Percentiles rank a stretch among this genome's conserved stretches.
These are phyloP conservation scores for Drosophila leontia DNA, from an alignment of 1,140 invertebrate species.

Conservation along the genomic window DNA sequence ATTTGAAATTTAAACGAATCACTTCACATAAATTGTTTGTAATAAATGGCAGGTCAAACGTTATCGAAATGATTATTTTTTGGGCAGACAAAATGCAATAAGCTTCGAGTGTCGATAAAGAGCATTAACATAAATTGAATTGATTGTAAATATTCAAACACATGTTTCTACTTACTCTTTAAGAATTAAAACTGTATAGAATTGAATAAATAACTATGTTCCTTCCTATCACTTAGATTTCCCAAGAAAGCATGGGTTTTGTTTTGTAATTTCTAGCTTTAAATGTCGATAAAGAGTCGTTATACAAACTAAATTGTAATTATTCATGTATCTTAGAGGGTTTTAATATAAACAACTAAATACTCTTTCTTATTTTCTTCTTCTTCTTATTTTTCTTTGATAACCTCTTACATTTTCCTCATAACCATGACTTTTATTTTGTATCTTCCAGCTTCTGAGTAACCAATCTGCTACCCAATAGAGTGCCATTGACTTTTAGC, in stretches of 20 bases:
- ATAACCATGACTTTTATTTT: neutral
- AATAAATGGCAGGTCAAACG: conserved; percentile 34
- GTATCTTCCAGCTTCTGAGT: conserved; percentile 12
- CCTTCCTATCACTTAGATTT: too few relatives aligned
- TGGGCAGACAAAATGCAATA: conserved; percentile 22
- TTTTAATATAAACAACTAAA: neutral
- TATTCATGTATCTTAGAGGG: neutral
- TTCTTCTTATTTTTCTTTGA: too few relatives aligned
- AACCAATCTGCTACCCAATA: conserved; percentile 3
- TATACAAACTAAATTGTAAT: neutral
- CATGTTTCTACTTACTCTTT: neutral
- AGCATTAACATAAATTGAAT: conserved; percentile 14
- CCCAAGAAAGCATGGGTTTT: too few relatives aligned
- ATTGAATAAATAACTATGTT: neutral
- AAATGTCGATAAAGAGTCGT: too few relatives aligned
- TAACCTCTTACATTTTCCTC: neutral
- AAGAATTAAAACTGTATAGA: neutral
- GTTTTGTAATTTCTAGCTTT: too few relatives aligned
- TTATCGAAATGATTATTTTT: conserved; percentile 36
- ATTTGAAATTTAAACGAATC: conserved; percentile 46
- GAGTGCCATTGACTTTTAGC: conserved; percentile 42
- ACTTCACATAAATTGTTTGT: conserved; percentile 26
- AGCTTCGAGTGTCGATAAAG: conserved; percentile 5
- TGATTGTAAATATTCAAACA: conserved; percentile 16
- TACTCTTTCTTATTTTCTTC: too few relatives aligned